A percentile compares a stretch with the other conserved stretches of the same genome.
phyloP scores from a whole-genome alignment of 1,140 invertebrate genomes.

The Pararge aegeria region DNA sequence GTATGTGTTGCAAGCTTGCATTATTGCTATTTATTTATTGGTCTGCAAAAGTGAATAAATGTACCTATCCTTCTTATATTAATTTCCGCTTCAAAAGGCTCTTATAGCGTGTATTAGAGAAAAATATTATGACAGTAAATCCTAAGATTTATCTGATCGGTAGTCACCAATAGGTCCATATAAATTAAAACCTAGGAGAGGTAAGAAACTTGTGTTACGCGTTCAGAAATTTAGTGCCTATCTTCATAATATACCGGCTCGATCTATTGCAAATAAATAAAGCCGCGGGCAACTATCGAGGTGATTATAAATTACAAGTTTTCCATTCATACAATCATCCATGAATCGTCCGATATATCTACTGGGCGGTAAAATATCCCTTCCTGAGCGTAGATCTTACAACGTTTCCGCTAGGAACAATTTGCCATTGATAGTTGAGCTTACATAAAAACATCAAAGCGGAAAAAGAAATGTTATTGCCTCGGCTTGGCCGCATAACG shows the following conservation, averaged over 20 bases:
- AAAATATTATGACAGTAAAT: too few relatives aligned
- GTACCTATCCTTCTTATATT: too few relatives aligned
- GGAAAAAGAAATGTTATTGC: conserved; percentile 36
- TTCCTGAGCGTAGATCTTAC: conserved; percentile 22
- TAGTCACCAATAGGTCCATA: background rate
- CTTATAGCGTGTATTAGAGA: too few relatives aligned
- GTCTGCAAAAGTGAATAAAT: too few relatives aligned
- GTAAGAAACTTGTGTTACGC: conserved; percentile 4
- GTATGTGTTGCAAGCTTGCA: too few relatives aligned
- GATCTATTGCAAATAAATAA: conserved; percentile 6
- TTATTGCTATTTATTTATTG: too few relatives aligned
- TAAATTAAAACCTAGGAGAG: background rate
- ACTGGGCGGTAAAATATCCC: conserved; percentile 33
- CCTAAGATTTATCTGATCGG: too few relatives aligned
- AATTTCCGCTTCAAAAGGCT: too few relatives aligned
- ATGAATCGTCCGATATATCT: conserved; percentile 29
- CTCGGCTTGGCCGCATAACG: conserved; percentile 41
- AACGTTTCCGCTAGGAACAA: conserved; percentile 38
- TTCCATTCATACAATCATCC: conserved; percentile 31
- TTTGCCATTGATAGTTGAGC: conserved; percentile 27
- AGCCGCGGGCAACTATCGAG: conserved; percentile 7
- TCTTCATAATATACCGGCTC: conserved; percentile 3
- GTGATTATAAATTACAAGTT: conserved; percentile 8
- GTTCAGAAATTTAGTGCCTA: conserved; percentile 2
- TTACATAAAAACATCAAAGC: conserved; percentile 18